Evolutionary conservation across 2,888 invertebrate genomes (phyloP).

Genomic region (Eudasyphora cyanicolor): DNA sequence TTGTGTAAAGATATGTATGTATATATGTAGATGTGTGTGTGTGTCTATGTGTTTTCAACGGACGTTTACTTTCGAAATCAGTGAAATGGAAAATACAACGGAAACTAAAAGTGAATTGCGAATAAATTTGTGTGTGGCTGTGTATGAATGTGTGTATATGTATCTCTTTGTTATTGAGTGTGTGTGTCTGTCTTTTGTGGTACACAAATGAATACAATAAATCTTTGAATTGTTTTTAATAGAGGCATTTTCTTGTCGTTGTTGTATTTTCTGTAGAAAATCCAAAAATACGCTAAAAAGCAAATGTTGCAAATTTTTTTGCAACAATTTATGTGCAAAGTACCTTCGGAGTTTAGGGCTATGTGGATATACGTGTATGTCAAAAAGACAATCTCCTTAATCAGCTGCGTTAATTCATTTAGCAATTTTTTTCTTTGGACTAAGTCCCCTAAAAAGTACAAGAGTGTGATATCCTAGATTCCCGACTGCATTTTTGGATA

Average conservation of each 20-base stretch:
- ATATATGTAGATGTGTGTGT: background rate
- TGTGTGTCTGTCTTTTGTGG: background rate
- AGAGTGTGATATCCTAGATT: too few relatives aligned
- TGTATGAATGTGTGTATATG: background rate
- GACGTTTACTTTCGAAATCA: conserved; percentile 77
- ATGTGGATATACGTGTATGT: too few relatives aligned
- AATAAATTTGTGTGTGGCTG: background rate
- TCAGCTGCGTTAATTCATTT: too few relatives aligned
- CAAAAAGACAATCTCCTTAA: too few relatives aligned
- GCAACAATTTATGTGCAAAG: too few relatives aligned
- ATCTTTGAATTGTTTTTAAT: conserved; percentile 20
- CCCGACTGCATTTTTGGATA: too few relatives aligned
- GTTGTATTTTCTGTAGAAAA: background rate
- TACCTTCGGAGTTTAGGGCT: too few relatives aligned
- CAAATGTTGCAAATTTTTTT: conserved; percentile 57
- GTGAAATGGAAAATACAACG: conserved; percentile 73
- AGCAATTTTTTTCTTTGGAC: too few relatives aligned
- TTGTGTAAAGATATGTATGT: too few relatives aligned
- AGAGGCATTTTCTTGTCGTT: background rate
- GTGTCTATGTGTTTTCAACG: conserved; percentile 29
- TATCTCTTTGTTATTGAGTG: background rate
- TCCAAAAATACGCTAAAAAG: conserved; percentile 26
- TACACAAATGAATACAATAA: background rate
- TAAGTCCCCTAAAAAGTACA: too few relatives aligned
- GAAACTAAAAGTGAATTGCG: conserved; percentile 56